Base-by-base conservation (phyloP, 2,113 vertebrate species). In the Stegostoma tigrinum region DNA sequence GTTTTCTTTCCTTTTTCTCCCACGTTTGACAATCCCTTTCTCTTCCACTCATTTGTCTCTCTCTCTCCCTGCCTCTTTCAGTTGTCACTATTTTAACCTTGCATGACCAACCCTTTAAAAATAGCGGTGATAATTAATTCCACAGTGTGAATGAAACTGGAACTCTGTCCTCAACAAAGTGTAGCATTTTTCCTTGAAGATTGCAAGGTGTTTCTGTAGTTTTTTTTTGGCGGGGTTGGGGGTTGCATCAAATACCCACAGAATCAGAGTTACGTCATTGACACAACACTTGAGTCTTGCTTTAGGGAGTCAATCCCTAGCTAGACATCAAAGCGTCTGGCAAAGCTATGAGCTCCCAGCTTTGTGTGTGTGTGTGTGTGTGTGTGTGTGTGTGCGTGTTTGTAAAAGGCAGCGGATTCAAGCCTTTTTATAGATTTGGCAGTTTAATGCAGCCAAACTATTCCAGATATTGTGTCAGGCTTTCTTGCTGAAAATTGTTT, bases 261-360 rank as follows among this genome's bases (percentile, higher is more conserved):
- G 87, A 10, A 61, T 90, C 48, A 61, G 87, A 90, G 52, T 61
- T n/a, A 90, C 87, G 52, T 90, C 87, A 90, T n/a, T 90, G 87
- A 10, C 87, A 55, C 0, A 61, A 90, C 12, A 90, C 52, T 61
- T 90, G 87, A 55, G 87, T 90, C 27, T 61, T 52, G 86, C 86
- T 61, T 89, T 4, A 12, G 52, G 87, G 87, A 90, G 52, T 61
- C 52, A 61, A 64, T 90, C 52, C 48, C 85, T 48, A 52, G 52
- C 87, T 61, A 90, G 30, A 5, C 48, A 90, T 90, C 10, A 90
- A 90, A 90, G 30, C 14, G 52, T 34, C 52, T 90, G 48, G 24
- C 27, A 55, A 61, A 30, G 55, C 87, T 90, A 10, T 10, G 52
- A 90, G 87, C 52, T 61, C 24, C 85, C 15, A 45, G 17, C 0